A percentile compares a stretch with the other conserved stretches of the same genome.
Conservation (phyloP, 2,113 vertebrate genomes). For the Xiphophorus couchianus region DNA sequence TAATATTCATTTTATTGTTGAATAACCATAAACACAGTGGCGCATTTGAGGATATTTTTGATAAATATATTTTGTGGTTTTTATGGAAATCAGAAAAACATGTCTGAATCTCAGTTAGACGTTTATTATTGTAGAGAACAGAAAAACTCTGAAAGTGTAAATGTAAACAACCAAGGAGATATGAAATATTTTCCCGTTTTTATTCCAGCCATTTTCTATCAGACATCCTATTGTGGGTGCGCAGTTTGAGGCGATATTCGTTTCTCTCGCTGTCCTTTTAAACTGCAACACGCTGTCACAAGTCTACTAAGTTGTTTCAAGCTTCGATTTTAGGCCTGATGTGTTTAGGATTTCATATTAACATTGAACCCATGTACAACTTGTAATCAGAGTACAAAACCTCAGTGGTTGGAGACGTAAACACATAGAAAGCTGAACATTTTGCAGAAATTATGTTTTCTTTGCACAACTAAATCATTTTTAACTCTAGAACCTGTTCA, state of each 20-base stretch:
- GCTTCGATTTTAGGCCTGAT: background rate
- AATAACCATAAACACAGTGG: background rate
- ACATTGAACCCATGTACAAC: background rate
- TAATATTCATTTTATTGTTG: slow-evolving; percentile 34
- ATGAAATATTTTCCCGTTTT: background rate
- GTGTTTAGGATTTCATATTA: background rate
- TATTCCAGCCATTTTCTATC: background rate
- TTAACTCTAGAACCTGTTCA: no score
- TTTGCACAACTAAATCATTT: no score
- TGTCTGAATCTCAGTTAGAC: background rate
- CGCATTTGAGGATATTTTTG: background rate
- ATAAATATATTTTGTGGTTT: background rate
- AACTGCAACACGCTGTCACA: background rate
- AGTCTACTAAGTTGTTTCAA: background rate
- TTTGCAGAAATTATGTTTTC: no score
- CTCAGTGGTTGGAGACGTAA: no score
- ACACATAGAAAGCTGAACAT: no score
- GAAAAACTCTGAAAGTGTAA: slow-evolving; percentile 4
- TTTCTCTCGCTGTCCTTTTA: background rate
- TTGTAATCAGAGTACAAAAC: no score
- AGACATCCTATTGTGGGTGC: background rate
- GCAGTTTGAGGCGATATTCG: background rate
- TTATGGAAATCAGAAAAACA: background rate
- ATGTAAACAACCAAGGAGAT: slow-evolving; percentile 56
- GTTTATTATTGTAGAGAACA: background rate